A percentile compares a stretch with the other conserved stretches of the same genome.
These are phyloP conservation scores for Pegoplata infirma DNA, from an alignment of 2,888 invertebrate species.

Conservation along the genomic window DNA sequence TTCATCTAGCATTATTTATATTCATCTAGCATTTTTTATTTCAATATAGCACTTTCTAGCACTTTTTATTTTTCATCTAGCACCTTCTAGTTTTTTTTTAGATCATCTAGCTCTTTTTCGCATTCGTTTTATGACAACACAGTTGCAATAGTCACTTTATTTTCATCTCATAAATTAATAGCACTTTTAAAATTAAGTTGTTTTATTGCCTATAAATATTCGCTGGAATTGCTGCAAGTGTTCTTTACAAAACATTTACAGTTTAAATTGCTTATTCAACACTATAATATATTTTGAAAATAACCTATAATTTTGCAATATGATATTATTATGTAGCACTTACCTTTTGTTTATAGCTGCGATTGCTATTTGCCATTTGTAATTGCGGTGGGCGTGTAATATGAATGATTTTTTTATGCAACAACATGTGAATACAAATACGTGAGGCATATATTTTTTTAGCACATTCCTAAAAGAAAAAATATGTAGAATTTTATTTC, in stretches of 20 bases:
- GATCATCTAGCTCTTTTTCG: too few species aligned
- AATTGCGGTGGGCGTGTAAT: slow-evolving; percentile 52
- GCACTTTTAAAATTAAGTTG: not conserved
- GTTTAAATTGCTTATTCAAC: slow-evolving; percentile 41
- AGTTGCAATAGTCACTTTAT: too few species aligned
- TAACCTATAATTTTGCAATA: slow-evolving; percentile 37
- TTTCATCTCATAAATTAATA: not conserved
- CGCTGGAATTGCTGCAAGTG: slow-evolving; percentile 4
- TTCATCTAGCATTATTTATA: too few species aligned
- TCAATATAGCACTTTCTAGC: too few species aligned
- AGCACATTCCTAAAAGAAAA: not conserved
- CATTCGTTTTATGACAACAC: too few species aligned
- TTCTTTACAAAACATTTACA: slow-evolving; percentile 10
- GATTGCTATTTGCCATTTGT: not conserved
- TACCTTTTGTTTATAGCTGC: not conserved
- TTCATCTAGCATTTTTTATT: too few species aligned
- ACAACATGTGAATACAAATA: slow-evolving; percentile 17
- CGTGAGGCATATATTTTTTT: slow-evolving; percentile 3
- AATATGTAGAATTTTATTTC: not conserved
- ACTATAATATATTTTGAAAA: not conserved
- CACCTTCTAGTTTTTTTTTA: too few species aligned
- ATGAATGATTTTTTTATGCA: slow-evolving; percentile 18
- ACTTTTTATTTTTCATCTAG: too few species aligned
- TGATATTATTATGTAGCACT: slow-evolving; percentile 21
- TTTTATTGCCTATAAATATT: not conserved